Percentiles rank a stretch among this genome's conserved stretches.
Evolutionary conservation across 2,797 vertebrate species (phyloP).

Genomic region (Novumbra hubbsi): DNA sequence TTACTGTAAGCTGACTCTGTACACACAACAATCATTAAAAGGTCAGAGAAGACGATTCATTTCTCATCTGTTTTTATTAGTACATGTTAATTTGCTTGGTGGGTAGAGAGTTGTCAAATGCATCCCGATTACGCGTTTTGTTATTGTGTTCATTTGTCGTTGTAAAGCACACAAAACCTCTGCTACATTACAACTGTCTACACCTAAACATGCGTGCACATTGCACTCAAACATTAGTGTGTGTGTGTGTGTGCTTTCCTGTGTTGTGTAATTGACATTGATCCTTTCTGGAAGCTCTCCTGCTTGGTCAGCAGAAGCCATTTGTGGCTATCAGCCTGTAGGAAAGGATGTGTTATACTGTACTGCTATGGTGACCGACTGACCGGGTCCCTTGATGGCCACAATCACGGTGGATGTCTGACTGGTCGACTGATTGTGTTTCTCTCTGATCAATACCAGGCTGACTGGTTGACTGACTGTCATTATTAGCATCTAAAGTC

Average conservation of each 20-base stretch:
- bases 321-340: conserved; percentile 49
- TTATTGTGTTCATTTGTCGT: conserved; percentile 57
- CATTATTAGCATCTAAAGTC: too few relatives aligned
- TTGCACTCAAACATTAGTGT: not conserved
- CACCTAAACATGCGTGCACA: not conserved
- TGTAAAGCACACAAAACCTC: conserved; percentile 21
- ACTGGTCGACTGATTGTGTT: too few relatives aligned
- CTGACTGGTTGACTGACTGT: too few relatives aligned
- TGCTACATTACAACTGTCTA: not conserved
- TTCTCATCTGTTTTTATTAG: conserved; percentile 63
- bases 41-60: conserved; percentile 69
- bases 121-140: conserved; percentile 39
- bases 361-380: too few relatives aligned
- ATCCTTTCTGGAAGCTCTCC: conserved; percentile 28
- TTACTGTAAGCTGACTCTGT: conserved; percentile 54
- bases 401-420: too few relatives aligned
- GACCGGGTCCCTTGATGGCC: too few relatives aligned
- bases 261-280: not conserved
- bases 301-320: conserved; percentile 55
- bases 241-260: conserved; percentile 8
- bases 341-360: conserved; percentile 38
- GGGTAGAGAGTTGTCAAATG: conserved; percentile 49
- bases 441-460: too few relatives aligned
- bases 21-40: conserved; percentile 71
- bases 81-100: conserved; percentile 52